Conservation (phyloP, 1,140 invertebrate genomes). For the Gryllus bimaculatus region DNA sequence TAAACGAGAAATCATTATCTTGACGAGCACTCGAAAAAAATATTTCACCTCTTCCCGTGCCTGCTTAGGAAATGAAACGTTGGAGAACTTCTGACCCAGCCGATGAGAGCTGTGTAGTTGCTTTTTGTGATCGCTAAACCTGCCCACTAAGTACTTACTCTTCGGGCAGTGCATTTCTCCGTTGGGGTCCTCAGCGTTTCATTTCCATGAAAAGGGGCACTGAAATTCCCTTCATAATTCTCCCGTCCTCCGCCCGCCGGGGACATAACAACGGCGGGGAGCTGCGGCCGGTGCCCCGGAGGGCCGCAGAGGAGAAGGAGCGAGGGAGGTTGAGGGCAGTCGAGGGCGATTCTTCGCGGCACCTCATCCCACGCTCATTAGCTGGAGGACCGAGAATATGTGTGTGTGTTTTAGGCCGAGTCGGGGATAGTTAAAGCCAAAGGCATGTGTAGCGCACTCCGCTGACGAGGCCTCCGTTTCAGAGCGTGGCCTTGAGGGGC, state of each 20-base stretch:
- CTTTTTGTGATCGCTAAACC: too few relatives aligned
- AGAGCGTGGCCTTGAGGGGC: not conserved
- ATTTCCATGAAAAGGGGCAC: not conserved
- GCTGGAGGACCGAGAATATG: not conserved
- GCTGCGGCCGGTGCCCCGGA: too few relatives aligned
- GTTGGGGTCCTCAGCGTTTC: not conserved
- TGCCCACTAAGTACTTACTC: too few relatives aligned
- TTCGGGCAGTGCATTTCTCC: too few relatives aligned
- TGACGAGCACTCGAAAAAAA: too few relatives aligned
- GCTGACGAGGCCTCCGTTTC: not conserved
- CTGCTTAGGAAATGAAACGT: too few relatives aligned
- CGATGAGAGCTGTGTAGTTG: too few relatives aligned
- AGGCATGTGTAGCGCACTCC: not conserved
- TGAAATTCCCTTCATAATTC: not conserved
- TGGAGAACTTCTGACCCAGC: too few relatives aligned
- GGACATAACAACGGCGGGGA: too few relatives aligned
- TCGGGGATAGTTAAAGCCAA: not conserved
- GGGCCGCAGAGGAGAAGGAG: not conserved
- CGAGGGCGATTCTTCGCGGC: not conserved
- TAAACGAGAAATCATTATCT: too few relatives aligned
- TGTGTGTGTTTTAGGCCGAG: not conserved
- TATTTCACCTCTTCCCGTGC: too few relatives aligned
- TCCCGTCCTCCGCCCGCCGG: not conserved
- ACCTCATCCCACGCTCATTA: conserved; percentile 3
- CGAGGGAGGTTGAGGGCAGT: not conserved